Evolutionary conservation across 2,888 invertebrate genomes (phyloP).

Genomic region (Erebia ligea): DNA sequence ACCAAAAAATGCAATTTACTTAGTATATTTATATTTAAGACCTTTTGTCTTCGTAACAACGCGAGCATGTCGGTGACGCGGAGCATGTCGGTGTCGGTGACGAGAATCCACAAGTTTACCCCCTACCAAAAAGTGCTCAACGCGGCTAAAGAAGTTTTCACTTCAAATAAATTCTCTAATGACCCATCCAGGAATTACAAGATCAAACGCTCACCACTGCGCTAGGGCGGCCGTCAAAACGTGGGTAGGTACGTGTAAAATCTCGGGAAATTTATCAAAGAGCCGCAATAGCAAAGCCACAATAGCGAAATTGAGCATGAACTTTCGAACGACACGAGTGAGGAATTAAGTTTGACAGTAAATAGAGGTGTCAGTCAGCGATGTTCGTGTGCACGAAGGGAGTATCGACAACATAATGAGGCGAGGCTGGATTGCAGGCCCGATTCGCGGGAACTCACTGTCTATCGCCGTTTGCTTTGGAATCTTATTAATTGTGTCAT

Average conservation of each 20-base stretch:
- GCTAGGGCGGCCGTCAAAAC: neutral
- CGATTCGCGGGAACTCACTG: conserved; percentile 60
- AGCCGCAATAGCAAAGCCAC: conserved; percentile 36
- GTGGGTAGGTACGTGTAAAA: conserved; percentile 30
- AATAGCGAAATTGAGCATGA: conserved; percentile 44
- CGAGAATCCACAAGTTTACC: too few species aligned
- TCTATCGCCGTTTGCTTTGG: conserved; percentile 44
- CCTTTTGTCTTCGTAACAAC: too few species aligned
- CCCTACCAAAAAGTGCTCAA: too few species aligned
- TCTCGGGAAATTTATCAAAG: conserved; percentile 42
- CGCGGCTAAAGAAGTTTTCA: too few species aligned
- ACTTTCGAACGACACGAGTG: conserved; percentile 74
- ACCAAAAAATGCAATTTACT: too few species aligned
- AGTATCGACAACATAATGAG: conserved; percentile 80
- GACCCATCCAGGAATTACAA: neutral
- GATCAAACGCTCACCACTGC: neutral
- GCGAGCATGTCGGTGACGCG: too few species aligned
- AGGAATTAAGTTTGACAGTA: conserved; percentile 80
- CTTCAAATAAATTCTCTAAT: too few species aligned
- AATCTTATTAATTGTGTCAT: conserved; percentile 58
- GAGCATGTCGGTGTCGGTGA: too few species aligned
- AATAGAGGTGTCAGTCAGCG: conserved; percentile 79
- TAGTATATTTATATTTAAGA: too few species aligned
- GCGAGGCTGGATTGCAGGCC: conserved; percentile 54
- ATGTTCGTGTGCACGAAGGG: conserved; percentile 79